Percentiles rank a stretch among this genome's conserved stretches.
phyloP scores from a whole-genome alignment of 2,888 invertebrate genomes.

The Mimas tiliae region DNA sequence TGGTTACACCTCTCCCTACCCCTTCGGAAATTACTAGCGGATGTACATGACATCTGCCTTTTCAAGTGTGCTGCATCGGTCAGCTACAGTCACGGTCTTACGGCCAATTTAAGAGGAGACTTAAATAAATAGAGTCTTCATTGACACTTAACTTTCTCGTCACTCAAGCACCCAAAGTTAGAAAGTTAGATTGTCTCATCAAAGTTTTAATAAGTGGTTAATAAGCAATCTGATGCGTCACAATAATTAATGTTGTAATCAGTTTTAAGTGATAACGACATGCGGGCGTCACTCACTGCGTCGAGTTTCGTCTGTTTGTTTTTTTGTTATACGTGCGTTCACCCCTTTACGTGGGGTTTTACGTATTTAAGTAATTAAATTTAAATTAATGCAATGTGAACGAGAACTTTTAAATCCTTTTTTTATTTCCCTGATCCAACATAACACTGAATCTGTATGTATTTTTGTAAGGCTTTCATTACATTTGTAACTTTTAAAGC shows the following conservation, averaged over 20 bases:
- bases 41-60: too few species aligned
- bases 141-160: not conserved
- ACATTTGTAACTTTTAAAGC: too few species aligned
- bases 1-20: too few species aligned
- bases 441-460: too few species aligned
- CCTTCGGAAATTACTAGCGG: too few species aligned
- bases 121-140: not conserved
- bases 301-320: slow-evolving; percentile 58
- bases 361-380: slow-evolving; percentile 21
- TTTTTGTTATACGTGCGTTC: slow-evolving; percentile 62
- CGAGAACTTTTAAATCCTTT: not conserved
- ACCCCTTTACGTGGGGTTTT: slow-evolving; percentile 52
- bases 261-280: slow-evolving; percentile 80
- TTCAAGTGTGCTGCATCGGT: too few species aligned
- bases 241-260: slow-evolving; percentile 77
- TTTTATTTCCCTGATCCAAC: not conserved
- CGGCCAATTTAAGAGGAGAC: not conserved
- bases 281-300: slow-evolving; percentile 60
- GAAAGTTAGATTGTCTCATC: slow-evolving; percentile 61
- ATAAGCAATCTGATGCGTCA: slow-evolving; percentile 78
- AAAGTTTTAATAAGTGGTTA: slow-evolving; percentile 54
- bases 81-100: not conserved
- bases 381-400: slow-evolving; percentile 6
- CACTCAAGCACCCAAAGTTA: not conserved
- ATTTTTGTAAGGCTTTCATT: too few species aligned